These are phyloP conservation scores for Herpetotheres cachinnans DNA, from an alignment of 2,113 vertebrate genomes.

Conservation along the genomic window DNA sequence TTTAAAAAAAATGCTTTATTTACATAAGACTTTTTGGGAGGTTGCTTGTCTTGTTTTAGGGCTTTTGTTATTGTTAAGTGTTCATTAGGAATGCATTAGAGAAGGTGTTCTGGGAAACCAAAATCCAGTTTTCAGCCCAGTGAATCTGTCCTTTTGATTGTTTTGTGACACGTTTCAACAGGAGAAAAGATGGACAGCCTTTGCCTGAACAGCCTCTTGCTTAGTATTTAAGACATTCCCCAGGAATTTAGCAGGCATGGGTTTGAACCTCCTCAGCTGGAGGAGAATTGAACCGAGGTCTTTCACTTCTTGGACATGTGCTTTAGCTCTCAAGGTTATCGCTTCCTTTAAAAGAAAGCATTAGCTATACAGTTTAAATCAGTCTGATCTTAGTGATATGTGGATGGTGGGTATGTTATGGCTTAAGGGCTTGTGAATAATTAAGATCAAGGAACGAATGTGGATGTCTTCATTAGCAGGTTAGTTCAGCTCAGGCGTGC, in stretches of 20 bases:
- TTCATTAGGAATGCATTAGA: not conserved
- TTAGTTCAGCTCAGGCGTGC: not conserved
- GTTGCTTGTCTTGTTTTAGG: not conserved
- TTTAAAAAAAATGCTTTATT: not conserved
- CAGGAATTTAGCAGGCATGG: not conserved
- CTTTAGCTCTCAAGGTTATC: not conserved
- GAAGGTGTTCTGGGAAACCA: not conserved
- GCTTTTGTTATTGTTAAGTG: not conserved
- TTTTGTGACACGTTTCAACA: not conserved
- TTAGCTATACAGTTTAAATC: not conserved
- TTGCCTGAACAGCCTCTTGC: not conserved
- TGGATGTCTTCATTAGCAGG: not conserved
- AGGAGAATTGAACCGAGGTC: not conserved
- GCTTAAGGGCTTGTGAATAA: not conserved
- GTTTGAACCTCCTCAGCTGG: not conserved
- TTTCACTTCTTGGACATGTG: not conserved
- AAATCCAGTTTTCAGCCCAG: not conserved
- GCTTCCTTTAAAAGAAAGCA: not conserved
- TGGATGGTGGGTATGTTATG: not conserved
- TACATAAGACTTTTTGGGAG: not conserved
- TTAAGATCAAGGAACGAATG: not conserved
- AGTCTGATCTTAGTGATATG: not conserved
- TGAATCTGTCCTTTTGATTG: not conserved
- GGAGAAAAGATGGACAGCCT: not conserved
- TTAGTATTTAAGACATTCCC: not conserved